Conservation (phyloP, 2,888 invertebrate genomes). For the Eupithecia inturbata region DNA sequence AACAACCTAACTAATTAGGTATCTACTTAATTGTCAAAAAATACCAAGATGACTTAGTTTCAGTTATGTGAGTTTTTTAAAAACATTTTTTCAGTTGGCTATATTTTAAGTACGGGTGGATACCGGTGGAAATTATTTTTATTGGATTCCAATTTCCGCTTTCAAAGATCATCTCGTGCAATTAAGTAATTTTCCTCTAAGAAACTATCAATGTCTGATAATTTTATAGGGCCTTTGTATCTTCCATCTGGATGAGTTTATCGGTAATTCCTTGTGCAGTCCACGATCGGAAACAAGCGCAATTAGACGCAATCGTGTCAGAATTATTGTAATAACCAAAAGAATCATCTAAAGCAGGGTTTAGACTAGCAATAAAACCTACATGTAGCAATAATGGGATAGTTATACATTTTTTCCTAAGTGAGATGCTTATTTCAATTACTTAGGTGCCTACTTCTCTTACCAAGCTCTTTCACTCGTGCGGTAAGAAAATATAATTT, state of each 20-base stretch:
- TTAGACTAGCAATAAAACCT: neutral
- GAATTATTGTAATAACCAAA: constrained; percentile 84
- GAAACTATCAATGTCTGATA: constrained; percentile 21
- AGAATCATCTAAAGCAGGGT: constrained; percentile 60
- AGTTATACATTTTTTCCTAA: neutral
- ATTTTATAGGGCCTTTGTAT: constrained; percentile 46
- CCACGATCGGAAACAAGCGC: constrained; percentile 76
- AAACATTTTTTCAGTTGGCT: neutral
- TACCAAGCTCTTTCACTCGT: neutral
- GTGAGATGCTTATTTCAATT: neutral
- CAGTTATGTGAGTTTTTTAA: neutral
- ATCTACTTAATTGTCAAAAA: too few relatives aligned
- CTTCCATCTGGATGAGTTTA: constrained; percentile 59
- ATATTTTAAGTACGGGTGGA: neutral
- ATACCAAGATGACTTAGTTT: too few relatives aligned
- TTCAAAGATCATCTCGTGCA: constrained; percentile 12
- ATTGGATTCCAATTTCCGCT: neutral
- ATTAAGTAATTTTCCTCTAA: constrained; percentile 29
- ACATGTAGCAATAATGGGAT: neutral
- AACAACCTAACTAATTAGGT: too few relatives aligned
- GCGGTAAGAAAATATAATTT: neutral
- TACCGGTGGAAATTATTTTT: too few relatives aligned
- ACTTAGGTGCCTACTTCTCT: too few relatives aligned
- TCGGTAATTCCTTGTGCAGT: constrained; percentile 66
- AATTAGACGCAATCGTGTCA: constrained; percentile 81